A percentile compares a stretch with the other conserved stretches of the same genome.
Conservation (phyloP, 2,797 vertebrate species). For the Ficedula albicollis region DNA sequence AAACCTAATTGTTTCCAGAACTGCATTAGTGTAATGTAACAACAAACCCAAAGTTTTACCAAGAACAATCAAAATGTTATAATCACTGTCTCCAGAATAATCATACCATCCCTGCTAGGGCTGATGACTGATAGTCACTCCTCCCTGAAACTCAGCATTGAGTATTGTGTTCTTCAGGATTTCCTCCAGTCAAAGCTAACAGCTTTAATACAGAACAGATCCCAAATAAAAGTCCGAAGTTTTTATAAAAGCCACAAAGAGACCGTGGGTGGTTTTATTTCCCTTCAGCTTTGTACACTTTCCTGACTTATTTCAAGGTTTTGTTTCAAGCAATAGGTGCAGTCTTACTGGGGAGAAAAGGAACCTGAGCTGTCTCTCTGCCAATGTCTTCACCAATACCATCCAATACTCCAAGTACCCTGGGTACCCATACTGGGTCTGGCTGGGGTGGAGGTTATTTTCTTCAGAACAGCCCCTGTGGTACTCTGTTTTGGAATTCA, state of each 20-base stretch:
- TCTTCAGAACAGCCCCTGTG: neutral
- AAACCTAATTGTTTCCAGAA: slow-evolving; percentile 49
- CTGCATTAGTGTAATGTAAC: neutral
- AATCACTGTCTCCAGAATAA: neutral
- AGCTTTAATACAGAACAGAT: neutral
- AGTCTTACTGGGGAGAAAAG: neutral
- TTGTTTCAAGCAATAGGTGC: neutral
- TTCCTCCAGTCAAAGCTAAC: neutral
- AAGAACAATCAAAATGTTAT: neutral
- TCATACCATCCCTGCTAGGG: neutral
- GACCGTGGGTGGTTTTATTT: neutral
- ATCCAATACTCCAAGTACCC: neutral
- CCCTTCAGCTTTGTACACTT: neutral
- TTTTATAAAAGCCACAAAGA: neutral
- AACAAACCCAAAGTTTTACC: slow-evolving; percentile 45
- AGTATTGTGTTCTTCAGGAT: neutral
- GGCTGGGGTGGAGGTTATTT: neutral
- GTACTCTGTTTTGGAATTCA: neutral
- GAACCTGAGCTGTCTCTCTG: neutral
- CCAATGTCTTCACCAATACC: neutral
- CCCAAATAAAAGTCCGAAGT: neutral
- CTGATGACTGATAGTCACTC: neutral
- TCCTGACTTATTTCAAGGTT: neutral
- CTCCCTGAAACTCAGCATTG: neutral
- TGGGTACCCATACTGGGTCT: neutral